Evolutionary conservation across 2,797 vertebrate genomes (phyloP), one percentile per base, ranked within the genome.

Genomic region (Squalus acanthias): DNA sequence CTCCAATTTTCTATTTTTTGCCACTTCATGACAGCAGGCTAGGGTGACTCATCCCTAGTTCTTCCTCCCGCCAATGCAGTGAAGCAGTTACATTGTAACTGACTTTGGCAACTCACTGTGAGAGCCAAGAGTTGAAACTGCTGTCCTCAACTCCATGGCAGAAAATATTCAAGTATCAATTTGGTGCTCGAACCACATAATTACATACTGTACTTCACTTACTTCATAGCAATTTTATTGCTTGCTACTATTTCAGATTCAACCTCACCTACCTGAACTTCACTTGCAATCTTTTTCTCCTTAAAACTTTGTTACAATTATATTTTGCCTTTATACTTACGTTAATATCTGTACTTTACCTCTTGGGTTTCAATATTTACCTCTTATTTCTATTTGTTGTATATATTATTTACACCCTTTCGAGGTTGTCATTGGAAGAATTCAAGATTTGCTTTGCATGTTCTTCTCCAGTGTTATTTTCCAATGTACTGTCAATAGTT

Each of bases 1-100:
- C 67, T 65, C 63, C 91, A 93, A 69, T 65, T 39, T 93, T 92
- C 89, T 92, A 63, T 67, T 63, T 93, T 93, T 93, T 69, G 65
- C 91, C 91, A 93, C n/a, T 60, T 29, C 87, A 60, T 60, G 57
- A 89, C 87, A 85, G 20, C 82, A 85, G 82, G 74, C 39, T 20
- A 63, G n/a, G 67, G 39, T 93, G 91, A 93, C 65, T 93, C 91
- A 93, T 93, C 91, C n/a, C 65, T 39, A 22, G 63, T 39, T 46
- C 67, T 20, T 93, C 91, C 39, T 39, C 9, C 17, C 10, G 12
- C 88, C 20, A 69, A 24, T 69, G 63, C 89, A 92, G 15, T 67
- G 91, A 93, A 69, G 39, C 39, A 67, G 69, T 93, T 93, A 69
- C 33, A 93, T 93, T 93, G 39, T 22, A 93, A 69, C 33, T 65